Evolutionary conservation across 2,888 invertebrate genomes (phyloP).

Genomic region (Lasioglossum oenotherae): DNA sequence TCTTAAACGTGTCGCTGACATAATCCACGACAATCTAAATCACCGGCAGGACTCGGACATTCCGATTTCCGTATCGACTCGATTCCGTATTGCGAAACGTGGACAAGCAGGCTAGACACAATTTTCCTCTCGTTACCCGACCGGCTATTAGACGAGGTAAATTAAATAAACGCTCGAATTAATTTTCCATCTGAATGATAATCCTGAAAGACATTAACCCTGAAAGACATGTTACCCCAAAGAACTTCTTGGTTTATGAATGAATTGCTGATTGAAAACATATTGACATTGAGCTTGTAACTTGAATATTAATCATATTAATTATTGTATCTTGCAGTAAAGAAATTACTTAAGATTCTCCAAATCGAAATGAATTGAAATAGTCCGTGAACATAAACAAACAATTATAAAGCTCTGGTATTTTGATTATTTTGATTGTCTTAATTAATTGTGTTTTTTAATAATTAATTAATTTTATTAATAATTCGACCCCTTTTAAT

Average conservation of each 20-base stretch:
- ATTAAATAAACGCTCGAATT: neutral
- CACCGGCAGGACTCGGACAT: slow-evolving; percentile 25
- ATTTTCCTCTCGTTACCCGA: neutral
- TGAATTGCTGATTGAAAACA: neutral
- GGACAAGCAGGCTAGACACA: neutral
- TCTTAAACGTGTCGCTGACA: slow-evolving; percentile 40
- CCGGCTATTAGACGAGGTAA: neutral
- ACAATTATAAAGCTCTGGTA: neutral
- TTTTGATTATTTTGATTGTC: neutral
- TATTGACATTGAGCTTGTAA: neutral
- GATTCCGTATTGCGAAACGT: slow-evolving; percentile 4
- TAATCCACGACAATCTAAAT: slow-evolving; percentile 46
- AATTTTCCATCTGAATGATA: neutral
- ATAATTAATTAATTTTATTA: too few relatives aligned
- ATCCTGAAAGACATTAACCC: neutral
- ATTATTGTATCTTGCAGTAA: neutral
- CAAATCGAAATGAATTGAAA: neutral
- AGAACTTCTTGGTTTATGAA: neutral
- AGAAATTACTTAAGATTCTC: neutral
- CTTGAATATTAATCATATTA: neutral
- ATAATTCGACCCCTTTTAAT: neutral
- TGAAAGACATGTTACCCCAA: too few relatives aligned
- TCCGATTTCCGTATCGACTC: slow-evolving; percentile 8
- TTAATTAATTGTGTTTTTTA: neutral
- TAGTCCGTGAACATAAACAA: neutral